These are phyloP conservation scores for Heteromurus nitidus DNA, from an alignment of 2,888 invertebrate genomes.

Conservation along the genomic window DNA sequence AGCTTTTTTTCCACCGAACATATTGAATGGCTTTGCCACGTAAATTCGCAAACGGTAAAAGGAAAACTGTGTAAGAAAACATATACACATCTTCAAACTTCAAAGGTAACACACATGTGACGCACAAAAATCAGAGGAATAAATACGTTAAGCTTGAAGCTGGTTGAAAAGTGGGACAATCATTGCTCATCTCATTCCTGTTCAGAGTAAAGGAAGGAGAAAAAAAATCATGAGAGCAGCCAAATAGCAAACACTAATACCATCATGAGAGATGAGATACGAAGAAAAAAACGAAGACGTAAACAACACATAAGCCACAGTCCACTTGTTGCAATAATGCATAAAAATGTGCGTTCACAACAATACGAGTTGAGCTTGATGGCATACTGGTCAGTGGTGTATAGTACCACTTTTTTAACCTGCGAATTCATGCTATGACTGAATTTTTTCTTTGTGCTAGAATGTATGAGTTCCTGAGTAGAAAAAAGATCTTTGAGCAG, in stretches of 20 bases:
- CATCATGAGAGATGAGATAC: constrained; percentile 37
- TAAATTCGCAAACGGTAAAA: constrained; percentile 33
- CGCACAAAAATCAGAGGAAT: constrained; percentile 18
- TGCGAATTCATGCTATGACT: background rate
- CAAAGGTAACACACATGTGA: background rate
- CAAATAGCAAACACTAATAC: constrained; percentile 40
- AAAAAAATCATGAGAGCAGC: constrained; percentile 35
- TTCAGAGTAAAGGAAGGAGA: too few relatives aligned
- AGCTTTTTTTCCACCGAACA: too few relatives aligned
- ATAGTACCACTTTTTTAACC: background rate
- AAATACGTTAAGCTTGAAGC: constrained; percentile 26
- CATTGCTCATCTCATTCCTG: constrained; percentile 51
- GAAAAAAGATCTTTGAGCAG: background rate
- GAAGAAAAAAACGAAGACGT: constrained; percentile 23
- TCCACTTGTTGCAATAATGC: constrained; percentile 9
- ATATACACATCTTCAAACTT: constrained; percentile 8
- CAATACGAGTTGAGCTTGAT: background rate
- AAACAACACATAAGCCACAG: constrained; percentile 20
- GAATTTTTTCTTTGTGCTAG: background rate
- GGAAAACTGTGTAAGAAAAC: constrained; percentile 15
- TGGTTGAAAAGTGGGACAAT: constrained; percentile 54
- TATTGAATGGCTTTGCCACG: too few relatives aligned
- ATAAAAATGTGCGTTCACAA: background rate
- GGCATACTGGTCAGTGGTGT: background rate
- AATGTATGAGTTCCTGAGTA: background rate